Evolutionary conservation across 1,140 invertebrate genomes (phyloP), one percentile per base, ranked within the genome.

Genomic region (Sinella curviseta): DNA sequence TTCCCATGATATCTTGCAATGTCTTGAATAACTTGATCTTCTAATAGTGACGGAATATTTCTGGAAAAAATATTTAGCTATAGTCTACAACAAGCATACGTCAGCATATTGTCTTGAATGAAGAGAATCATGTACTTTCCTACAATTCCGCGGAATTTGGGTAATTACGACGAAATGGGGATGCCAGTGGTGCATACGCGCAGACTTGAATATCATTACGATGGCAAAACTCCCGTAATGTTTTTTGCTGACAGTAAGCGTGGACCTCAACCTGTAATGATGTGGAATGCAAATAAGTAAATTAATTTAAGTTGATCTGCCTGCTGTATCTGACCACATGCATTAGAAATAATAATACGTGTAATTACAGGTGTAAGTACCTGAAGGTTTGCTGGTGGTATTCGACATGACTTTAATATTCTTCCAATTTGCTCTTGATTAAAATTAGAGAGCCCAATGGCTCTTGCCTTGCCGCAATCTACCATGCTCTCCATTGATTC

Each of bases 371-470:
- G 4, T 60, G 39, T 48, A 33, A 36, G 34, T 78, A 79, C 78
- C 67, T 81, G 80, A 28, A 81, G 74, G 34, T 70, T 77, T 14
- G 33, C 28, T 17, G 81, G 81, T 35, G 0, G 77, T 1, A 81
- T 78, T 34, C 75, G 31, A 0, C 76, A 48, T 26, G 74, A 33
- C 24, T 79, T 77, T 60, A 91, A 87, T 65, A 94, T 89, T 39
- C 89, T 88, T 74, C 88, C 83, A 73, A 94, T 90, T 87, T 94
- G 93, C 17, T 86, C 84, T 80, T 91, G 88, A 84, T 93, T 94
- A 83, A 94, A 95, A 84, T 95, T 95, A 24, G 93, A 94, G 4
- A 95, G 82, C 1, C 93, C 93, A 83, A 95, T 92, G 0, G 92
- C 91, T 85, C 86, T 90, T 0, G 87, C 87, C 31, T 88, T 79